Percentiles rank a stretch among this genome's conserved stretches.
Evolutionary conservation across 2,888 invertebrate species (phyloP).

Genomic region (Luffia ferchaultella): DNA sequence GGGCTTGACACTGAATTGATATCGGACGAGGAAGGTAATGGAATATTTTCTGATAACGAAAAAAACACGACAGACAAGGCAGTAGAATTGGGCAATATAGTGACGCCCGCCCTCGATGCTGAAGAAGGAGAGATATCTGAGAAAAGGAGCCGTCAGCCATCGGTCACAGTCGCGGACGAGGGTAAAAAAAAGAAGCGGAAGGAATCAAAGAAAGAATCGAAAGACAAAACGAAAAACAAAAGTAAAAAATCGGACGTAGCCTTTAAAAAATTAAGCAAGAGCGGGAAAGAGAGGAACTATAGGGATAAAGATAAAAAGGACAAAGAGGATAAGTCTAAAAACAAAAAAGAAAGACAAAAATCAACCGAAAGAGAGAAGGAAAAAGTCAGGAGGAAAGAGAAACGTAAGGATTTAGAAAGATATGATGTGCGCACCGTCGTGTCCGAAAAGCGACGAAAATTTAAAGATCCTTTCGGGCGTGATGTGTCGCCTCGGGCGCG

Average conservation of each 20-base stretch:
- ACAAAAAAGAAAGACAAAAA: constrained; percentile 22
- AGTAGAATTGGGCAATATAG: constrained; percentile 42
- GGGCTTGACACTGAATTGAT: constrained; percentile 79
- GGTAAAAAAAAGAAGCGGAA: constrained; percentile 60
- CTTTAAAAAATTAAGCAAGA: constrained; percentile 85
- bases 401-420: constrained; percentile 80
- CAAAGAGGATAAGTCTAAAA: constrained; percentile 17
- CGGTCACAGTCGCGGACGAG: constrained; percentile 27
- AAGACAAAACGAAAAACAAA: constrained; percentile 43
- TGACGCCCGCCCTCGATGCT: constrained; percentile 41
- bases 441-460: constrained; percentile 70
- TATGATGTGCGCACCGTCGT: constrained; percentile 85
- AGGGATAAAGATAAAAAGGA: constrained; percentile 48
- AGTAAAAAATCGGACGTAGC: constrained; percentile 64
- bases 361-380: constrained; percentile 31
- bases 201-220: constrained; percentile 54
- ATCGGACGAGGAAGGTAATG: constrained; percentile 75
- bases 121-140: constrained; percentile 70
- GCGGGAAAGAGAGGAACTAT: constrained; percentile 79
- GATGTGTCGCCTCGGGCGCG: constrained; percentile 66
- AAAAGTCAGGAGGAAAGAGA: constrained; percentile 52
- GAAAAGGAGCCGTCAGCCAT: constrained; percentile 29
- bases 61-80: constrained; percentile 31
- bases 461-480: constrained; percentile 81
- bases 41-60: constrained; percentile 64